Conservation (phyloP, 2,888 invertebrate genomes). For the Lapara coniferarum region DNA sequence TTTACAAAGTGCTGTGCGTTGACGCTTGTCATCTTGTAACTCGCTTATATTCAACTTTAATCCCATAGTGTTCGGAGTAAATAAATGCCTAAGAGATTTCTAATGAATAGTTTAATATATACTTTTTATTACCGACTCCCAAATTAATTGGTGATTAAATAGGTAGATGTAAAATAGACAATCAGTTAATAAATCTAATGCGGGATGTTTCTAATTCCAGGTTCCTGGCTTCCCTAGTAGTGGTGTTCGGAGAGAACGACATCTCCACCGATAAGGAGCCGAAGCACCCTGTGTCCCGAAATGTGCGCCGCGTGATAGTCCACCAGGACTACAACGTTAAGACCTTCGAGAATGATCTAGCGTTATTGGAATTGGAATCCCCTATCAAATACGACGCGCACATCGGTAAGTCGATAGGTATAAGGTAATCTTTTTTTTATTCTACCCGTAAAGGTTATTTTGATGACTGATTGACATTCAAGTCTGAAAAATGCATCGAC, state of each 20-base stretch:
- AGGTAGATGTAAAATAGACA: not conserved
- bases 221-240: conserved; percentile 94
- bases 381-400: conserved; percentile 93
- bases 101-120: too few relatives aligned
- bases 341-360: conserved; percentile 96
- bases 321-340: conserved; percentile 95
- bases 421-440: too few relatives aligned
- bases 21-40: too few relatives aligned
- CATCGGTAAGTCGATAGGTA: conserved; percentile 85
- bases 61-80: too few relatives aligned
- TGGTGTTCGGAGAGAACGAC: conserved; percentile 95
- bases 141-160: not conserved
- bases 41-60: too few relatives aligned
- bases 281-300: conserved; percentile 89
- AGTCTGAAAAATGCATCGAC: not conserved
- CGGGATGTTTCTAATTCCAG: conserved; percentile 61
- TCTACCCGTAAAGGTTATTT: not conserved
- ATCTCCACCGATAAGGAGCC: conserved; percentile 93
- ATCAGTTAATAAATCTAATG: too few relatives aligned
- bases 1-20: too few relatives aligned
- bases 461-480: not conserved
- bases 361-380: conserved; percentile 92
- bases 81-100: too few relatives aligned
- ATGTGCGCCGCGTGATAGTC: conserved; percentile 93
- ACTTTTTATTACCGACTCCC: too few relatives aligned